Percentiles rank a stretch among this genome's conserved stretches.
Evolutionary conservation across 2,888 invertebrate genomes (phyloP).

Genomic region (Zelleria hepariella): DNA sequence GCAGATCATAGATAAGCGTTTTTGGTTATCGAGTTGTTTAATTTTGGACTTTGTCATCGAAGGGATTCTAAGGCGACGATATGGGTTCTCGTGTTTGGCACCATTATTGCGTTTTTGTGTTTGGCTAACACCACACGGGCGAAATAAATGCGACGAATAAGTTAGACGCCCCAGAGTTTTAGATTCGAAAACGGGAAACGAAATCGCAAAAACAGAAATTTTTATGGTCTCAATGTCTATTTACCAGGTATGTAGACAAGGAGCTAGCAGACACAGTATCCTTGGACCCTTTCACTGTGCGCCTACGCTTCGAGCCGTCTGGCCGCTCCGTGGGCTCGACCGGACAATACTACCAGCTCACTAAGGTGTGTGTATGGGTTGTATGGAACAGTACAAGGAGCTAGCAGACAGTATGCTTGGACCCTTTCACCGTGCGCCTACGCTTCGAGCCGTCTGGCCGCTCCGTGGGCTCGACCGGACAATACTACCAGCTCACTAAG

Average conservation of each 20-base stretch:
- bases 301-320: slow-evolving; percentile 83
- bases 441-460: slow-evolving; percentile 85
- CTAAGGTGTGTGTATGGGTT: slow-evolving; percentile 83
- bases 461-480: slow-evolving; percentile 77
- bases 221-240: too few relatives aligned
- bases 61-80: too few relatives aligned
- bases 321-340: slow-evolving; percentile 79
- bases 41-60: too few relatives aligned
- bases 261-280: slow-evolving; percentile 53
- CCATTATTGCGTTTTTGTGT: too few relatives aligned
- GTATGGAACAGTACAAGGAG: slow-evolving; percentile 78
- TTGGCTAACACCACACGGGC: too few relatives aligned
- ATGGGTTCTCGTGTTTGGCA: too few relatives aligned
- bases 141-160: too few relatives aligned
- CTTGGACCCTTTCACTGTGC: slow-evolving; percentile 74
- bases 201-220: too few relatives aligned
- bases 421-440: slow-evolving; percentile 77
- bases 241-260: slow-evolving; percentile 61
- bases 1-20: too few relatives aligned
- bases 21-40: too few relatives aligned
- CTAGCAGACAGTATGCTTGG: slow-evolving; percentile 50
- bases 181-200: too few relatives aligned
- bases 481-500: slow-evolving; percentile 80
- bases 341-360: slow-evolving; percentile 79
- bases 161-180: too few relatives aligned